Conservation (phyloP, 2,888 invertebrate species). For the Pristionchus japonicus region DNA sequence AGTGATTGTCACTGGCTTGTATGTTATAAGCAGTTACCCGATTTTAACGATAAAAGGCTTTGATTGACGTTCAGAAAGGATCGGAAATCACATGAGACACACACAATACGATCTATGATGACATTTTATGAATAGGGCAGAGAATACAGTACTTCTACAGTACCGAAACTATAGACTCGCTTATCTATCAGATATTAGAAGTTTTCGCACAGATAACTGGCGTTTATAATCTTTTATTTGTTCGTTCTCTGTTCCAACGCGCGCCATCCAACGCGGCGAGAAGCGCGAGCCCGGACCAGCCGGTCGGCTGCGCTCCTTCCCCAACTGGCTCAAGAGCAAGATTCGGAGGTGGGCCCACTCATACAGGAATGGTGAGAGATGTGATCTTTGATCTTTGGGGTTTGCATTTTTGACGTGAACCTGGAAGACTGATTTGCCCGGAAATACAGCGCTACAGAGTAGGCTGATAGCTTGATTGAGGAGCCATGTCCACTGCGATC, state of each 20-base stretch:
- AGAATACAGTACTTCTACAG: too few relatives aligned
- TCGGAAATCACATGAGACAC: too few relatives aligned
- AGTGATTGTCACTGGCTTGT: background rate
- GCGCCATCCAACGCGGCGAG: constrained; percentile 42
- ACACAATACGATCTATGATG: too few relatives aligned
- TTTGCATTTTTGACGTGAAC: background rate
- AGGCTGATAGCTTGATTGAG: background rate
- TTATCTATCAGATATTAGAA: too few relatives aligned
- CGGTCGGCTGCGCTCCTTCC: constrained; percentile 25
- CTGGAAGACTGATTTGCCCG: background rate
- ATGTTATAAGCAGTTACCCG: background rate
- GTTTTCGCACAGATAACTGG: too few relatives aligned
- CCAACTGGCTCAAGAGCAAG: constrained; percentile 44
- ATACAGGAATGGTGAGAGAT: constrained; percentile 35
- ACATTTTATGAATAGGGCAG: too few relatives aligned
- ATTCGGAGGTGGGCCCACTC: background rate
- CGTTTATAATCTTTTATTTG: background rate
- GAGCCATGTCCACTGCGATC: background rate
- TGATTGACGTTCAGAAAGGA: background rate
- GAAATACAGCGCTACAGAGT: too few relatives aligned
- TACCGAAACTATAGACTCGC: too few relatives aligned
- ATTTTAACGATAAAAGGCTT: constrained; percentile 24
- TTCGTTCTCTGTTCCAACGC: background rate
- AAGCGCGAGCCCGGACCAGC: constrained; percentile 41
- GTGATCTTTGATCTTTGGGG: too few relatives aligned